Evolutionary conservation across 2,888 invertebrate genomes (phyloP), one percentile per base, ranked within the genome.

Genomic region (Lacanobia wlatinum): DNA sequence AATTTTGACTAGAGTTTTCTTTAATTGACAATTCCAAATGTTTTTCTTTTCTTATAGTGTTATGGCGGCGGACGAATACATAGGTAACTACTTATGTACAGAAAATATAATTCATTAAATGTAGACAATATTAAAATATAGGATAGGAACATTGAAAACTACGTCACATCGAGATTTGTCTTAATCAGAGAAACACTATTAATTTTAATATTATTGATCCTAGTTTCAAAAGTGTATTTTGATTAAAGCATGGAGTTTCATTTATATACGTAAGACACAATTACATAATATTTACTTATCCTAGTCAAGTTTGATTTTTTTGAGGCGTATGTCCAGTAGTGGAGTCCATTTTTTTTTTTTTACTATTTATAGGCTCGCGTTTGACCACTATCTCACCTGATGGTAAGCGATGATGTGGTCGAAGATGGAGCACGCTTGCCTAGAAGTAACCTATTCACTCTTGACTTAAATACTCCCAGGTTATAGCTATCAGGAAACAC

Each of bases 1-100:
- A 56, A 73, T 64, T 76, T 73, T 80, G 80, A 80, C 80, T 80
- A 80, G 80, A 77, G 0, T 70, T 62, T 66, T 66, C 40, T 46
- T 63, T 62, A 61, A 43, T 59, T 59, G 38, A 52, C 61, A 55
- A 53, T 59, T 55, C n/a, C n/a, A 61, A 73, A 65, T 10, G 21
- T 3, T 23, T 43, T 59, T 40, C 1, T 4, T 56, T 23, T 56
- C 7, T 23, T 10, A 10, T 28, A 21, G 7, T 53, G 9, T 18
- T 34, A 46, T 5, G 5, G 18, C 2, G 10, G 43, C 43, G 1
- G 43, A 12, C 10, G 3, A 0, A 43, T 14, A 43, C 14, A 43
- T 5, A 43, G 14, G 14, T 43, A 1, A 1, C 12, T 43, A 43
- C 14, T 43, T 4, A 43, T 4, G 43, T 43, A 14, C 43, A 14